Evolutionary conservation across 2,888 invertebrate species (phyloP).

Genomic region (Crocallis elinguaria): DNA sequence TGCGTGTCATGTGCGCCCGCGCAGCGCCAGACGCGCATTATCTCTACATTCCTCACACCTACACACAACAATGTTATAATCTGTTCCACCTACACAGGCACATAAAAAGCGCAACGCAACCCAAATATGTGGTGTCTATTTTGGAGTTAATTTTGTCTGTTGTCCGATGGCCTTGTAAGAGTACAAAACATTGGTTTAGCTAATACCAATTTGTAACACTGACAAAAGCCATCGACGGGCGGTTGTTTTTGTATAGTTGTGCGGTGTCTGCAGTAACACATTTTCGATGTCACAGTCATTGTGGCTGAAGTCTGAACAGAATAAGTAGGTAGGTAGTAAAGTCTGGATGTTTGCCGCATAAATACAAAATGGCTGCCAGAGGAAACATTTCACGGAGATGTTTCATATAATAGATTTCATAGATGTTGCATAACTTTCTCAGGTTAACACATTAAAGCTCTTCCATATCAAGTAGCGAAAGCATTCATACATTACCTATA

Average conservation of each 20-base stretch:
- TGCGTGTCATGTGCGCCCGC: constrained; percentile 49
- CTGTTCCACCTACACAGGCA: constrained; percentile 42
- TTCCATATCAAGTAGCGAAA: too few relatives aligned
- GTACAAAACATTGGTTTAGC: constrained; percentile 18
- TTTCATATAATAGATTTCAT: not conserved
- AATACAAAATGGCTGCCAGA: constrained; percentile 24
- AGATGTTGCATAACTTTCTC: not conserved
- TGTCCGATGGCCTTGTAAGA: constrained; percentile 26
- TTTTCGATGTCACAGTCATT: constrained; percentile 7
- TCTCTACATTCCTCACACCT: constrained; percentile 51
- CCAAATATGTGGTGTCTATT: constrained; percentile 41
- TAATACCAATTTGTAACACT: constrained; percentile 21
- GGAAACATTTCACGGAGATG: not conserved
- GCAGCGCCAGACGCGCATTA: constrained; percentile 49
- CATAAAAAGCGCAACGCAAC: constrained; percentile 40
- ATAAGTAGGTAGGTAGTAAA: constrained; percentile 1
- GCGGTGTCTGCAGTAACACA: constrained; percentile 2
- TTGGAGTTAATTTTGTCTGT: constrained; percentile 27
- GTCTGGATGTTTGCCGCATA: constrained; percentile 11
- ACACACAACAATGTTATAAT: constrained; percentile 39
- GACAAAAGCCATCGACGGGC: constrained; percentile 16
- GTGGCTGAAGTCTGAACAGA: constrained; percentile 1
- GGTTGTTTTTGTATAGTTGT: constrained; percentile 9
- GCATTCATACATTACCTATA: too few relatives aligned
- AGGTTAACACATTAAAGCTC: not conserved